Evolutionary conservation across 1,140 invertebrate genomes (phyloP).

Genomic region (Stegodyphus dumicola): DNA sequence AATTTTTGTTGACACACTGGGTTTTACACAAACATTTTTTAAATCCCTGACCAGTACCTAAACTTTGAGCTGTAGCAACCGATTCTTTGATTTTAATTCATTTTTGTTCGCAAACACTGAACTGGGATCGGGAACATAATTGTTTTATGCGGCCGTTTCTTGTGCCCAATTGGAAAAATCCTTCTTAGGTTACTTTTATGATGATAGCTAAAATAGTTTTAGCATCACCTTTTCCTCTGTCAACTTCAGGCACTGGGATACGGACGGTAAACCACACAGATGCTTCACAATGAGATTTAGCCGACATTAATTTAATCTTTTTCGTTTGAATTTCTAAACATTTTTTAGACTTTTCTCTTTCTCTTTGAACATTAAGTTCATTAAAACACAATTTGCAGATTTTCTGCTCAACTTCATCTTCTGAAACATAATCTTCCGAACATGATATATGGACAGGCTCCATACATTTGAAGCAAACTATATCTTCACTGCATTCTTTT

Average conservation of each 20-base stretch:
- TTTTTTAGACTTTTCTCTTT: conserved; percentile 38
- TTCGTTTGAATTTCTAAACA: conserved; percentile 33
- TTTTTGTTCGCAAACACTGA: no score
- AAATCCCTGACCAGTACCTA: no score
- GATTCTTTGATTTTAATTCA: no score
- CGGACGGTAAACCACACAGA: conserved; percentile 13
- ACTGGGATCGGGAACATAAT: no score
- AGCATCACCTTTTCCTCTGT: conserved; percentile 31
- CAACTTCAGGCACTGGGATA: conserved; percentile 43
- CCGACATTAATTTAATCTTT: conserved; percentile 13
- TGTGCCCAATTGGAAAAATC: no score
- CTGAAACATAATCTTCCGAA: conserved; percentile 40
- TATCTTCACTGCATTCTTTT: conserved; percentile 54
- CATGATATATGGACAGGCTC: conserved; percentile 35
- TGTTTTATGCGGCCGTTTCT: no score
- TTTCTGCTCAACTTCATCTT: conserved; percentile 31
- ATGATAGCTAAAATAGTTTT: conserved; percentile 46
- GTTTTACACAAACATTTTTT: no score
- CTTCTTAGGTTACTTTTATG: conserved; percentile 41
- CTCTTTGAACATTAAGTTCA: conserved; percentile 41
- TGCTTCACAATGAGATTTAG: conserved; percentile 14
- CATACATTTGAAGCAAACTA: conserved; percentile 42
- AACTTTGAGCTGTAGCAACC: no score
- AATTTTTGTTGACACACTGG: no score
- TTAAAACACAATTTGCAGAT: conserved; percentile 44